Base-by-base conservation (phyloP, 2,797 vertebrate genomes). In the Cichlasoma orientale region DNA sequence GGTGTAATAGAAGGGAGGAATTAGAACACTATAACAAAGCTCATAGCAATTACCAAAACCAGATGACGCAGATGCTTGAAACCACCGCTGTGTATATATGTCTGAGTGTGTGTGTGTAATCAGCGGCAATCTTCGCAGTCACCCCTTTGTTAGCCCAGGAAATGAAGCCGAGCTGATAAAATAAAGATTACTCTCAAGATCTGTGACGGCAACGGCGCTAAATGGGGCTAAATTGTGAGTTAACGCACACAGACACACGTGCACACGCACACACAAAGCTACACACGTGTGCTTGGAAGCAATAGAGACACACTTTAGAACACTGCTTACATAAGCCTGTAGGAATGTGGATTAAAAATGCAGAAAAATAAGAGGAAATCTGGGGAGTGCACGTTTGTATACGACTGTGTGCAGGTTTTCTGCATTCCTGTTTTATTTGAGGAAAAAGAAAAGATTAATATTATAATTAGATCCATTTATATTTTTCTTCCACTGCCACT, bases 11-110 rank as follows among this genome's bases (percentile, higher is more conserved):
- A 79, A 66, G 66, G 82, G 41, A 82, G 82, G 86, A 86, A 89
- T 84, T 85, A 86, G 75, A 82, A 56, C 69, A 21, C 71, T 81
- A 33, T 68, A 83, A 86, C 80, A 79, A 90, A 84, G 77, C 74
- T 90, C 88, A 82, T 41, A 76, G 90, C 87, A 93, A 91, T 94
- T 93, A 91, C 79, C 81, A 86, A 76, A 85, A 85, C 63, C 90
- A 79, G 77, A 89, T 93, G 93, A 94, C 89, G 91, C 92, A 93
- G 75, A 88, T 63, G 71, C 78, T 38, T 36, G 54, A 82, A 92
- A 89, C 86, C 86, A 87, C 75, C 66, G 9, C 69, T 72, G 11
- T 75, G 27, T 55, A 0, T 38, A 0, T 52, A 27, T 52, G 61
- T 55, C 33, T 69, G 52, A 2, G 25, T 7, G 25, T 57, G 57